These are phyloP conservation scores for Agrochola litura DNA, from an alignment of 2,888 invertebrate genomes.

Conservation along the genomic window DNA sequence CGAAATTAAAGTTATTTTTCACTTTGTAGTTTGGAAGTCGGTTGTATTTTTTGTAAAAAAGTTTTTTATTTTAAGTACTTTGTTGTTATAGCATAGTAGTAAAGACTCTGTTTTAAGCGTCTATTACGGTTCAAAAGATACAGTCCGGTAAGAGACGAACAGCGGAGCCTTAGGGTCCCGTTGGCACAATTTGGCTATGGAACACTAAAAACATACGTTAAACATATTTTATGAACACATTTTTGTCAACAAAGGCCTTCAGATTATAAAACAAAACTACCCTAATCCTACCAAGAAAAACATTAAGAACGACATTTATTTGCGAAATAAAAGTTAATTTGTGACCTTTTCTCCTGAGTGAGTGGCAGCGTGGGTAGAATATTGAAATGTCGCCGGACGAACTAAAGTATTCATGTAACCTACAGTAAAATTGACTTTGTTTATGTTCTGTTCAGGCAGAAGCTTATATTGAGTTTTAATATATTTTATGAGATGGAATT, in stretches of 20 bases:
- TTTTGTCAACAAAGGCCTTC: background rate
- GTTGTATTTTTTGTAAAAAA: too few relatives aligned
- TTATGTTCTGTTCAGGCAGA: constrained; percentile 24
- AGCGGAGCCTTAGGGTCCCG: too few relatives aligned
- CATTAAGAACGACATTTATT: constrained; percentile 58
- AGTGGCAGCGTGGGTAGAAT: constrained; percentile 51
- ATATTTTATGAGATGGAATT: constrained; percentile 1
- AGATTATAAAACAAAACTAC: constrained; percentile 18
- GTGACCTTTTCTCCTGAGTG: constrained; percentile 55
- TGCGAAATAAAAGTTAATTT: constrained; percentile 65
- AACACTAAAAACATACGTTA: background rate
- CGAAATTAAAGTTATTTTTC: too few relatives aligned
- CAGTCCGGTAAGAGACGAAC: too few relatives aligned
- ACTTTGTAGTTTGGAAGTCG: too few relatives aligned
- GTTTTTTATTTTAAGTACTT: too few relatives aligned
- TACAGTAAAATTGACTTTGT: constrained; percentile 44
- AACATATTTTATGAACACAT: background rate
- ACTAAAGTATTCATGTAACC: constrained; percentile 47
- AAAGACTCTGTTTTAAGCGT: too few relatives aligned
- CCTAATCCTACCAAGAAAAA: constrained; percentile 27
- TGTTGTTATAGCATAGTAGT: too few relatives aligned
- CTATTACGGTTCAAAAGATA: too few relatives aligned
- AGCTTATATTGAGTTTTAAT: constrained; percentile 23
- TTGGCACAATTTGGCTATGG: too few relatives aligned
- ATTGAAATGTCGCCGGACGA: constrained; percentile 46